phyloP scores from a whole-genome alignment of 1,140 invertebrate genomes.

The Gonioctena quinquepunctata region DNA sequence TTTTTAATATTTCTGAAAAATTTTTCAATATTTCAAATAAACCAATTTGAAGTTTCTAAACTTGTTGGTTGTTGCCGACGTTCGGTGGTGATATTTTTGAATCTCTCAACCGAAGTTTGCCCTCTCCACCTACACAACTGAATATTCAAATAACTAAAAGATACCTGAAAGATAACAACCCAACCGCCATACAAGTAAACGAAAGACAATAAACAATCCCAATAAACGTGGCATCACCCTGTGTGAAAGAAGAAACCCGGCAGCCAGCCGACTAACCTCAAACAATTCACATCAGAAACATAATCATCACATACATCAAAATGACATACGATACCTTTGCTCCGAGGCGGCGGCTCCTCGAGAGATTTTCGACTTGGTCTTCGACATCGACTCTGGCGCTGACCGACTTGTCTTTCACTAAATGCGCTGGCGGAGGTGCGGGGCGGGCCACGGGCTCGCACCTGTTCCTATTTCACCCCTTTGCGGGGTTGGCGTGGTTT shows the following conservation, averaged over 20 bases:
- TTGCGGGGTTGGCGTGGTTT: constrained; percentile 23
- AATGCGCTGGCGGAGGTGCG: constrained; percentile 20
- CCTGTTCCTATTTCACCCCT: constrained; percentile 50
- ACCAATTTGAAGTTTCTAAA: too few species aligned
- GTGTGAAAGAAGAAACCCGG: not conserved
- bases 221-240: not conserved
- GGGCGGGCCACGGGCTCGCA: constrained; percentile 37
- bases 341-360: constrained; percentile 30
- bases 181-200: too few species aligned
- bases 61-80: too few species aligned
- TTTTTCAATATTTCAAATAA: too few species aligned
- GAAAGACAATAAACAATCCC: too few species aligned
- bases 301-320: constrained; percentile 30
- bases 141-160: too few species aligned
- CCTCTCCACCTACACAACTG: too few species aligned
- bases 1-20: too few species aligned
- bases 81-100: too few species aligned
- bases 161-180: too few species aligned
- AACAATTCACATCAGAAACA: constrained; percentile 4
- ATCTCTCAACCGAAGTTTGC: too few species aligned
- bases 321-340: constrained; percentile 40
- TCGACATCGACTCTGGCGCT: constrained; percentile 44
- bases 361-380: constrained; percentile 33
- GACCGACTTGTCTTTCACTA: constrained; percentile 38
- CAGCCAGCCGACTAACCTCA: not conserved